Evolutionary conservation across 2,888 invertebrate species (phyloP), one percentile per base, ranked within the genome.

Genomic region (Limnephilus marmoratus): DNA sequence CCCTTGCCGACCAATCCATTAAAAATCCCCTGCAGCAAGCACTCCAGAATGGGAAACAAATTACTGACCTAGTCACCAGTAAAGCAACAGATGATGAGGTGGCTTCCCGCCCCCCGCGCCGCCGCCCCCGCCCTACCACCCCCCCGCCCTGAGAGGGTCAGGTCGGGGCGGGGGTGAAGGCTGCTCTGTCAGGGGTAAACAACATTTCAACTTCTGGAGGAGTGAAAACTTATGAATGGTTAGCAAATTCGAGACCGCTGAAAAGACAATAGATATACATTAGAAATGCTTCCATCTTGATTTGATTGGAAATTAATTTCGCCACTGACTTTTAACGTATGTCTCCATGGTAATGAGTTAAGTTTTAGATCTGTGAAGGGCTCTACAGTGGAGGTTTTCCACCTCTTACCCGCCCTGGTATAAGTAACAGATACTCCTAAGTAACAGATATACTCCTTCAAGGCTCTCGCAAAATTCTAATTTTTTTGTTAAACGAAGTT

Each of bases 1-100:
- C 68, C 68, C 83, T 34, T 83, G 83, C 41, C 90, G 37, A 90
- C 37, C 41, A 45, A 86, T 86, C 37, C 45, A 45, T 86, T n/a
- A 86, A 91, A 91, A 91, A 91, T n/a, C 45, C 86, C 86, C 86
- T 45, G 86, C 41, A 41, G 86, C 45, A 86, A 86, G 13, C 45
- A 86, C 53, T 53, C 53, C 49, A 34, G 34, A 34, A 18, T 68
- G 31, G 82, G n/a, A 49, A 85, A 53, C 31, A 45, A 45, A 91
- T 91, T 87, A 91, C 91, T 91, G 91, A 91, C 91, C 91, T 91
- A 91, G 91, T 89, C 91, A 87, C 91, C 85, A 80, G 68, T 82
- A 83, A 86, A 88, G 92, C 92, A 92, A 92, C 92, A 92, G 92
- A 86, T 92, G 91, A 90, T 80, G 85, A 81, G 91, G 91, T 87